Evolutionary conservation across 2,113 vertebrate species (phyloP).

Genomic region (Solea senegalensis): DNA sequence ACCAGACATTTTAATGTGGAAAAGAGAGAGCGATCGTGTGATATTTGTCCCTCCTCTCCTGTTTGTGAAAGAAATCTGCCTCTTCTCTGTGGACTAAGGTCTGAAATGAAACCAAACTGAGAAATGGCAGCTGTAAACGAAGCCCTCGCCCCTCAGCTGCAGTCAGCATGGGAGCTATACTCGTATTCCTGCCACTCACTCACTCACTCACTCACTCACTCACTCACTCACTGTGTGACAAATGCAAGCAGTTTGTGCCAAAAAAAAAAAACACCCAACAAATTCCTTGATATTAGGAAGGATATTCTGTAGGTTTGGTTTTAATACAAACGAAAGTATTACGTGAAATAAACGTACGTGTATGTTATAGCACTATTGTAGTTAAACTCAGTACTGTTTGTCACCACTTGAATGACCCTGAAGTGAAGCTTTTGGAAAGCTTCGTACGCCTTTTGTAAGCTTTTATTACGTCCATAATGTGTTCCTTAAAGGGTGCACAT

Average conservation of each 20-base stretch:
- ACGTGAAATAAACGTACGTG: constrained; percentile 6
- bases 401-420: constrained; percentile 70
- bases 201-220: constrained; percentile 22
- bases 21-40: constrained; percentile 21
- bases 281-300: constrained; percentile 75
- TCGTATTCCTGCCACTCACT: constrained; percentile 1
- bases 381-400: constrained; percentile 47
- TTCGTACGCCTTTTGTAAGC: constrained; percentile 46
- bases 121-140: constrained; percentile 48
- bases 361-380: constrained; percentile 64
- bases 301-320: constrained; percentile 59
- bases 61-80: constrained; percentile 27
- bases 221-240: constrained; percentile 10
- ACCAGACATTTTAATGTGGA: constrained; percentile 50
- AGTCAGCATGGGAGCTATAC: constrained; percentile 1
- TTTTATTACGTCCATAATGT: constrained; percentile 30
- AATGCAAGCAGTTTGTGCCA: constrained; percentile 13
- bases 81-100: constrained; percentile 25
- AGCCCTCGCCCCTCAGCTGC: constrained; percentile 32
- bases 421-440: constrained; percentile 71
- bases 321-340: constrained; percentile 16
- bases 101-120: constrained; percentile 8
- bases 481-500: constrained; percentile 46
- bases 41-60: constrained; percentile 20
- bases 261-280: constrained; percentile 41